Evolutionary conservation across 2,113 vertebrate genomes (phyloP).

Genomic region (Piliocolobus tephrosceles): DNA sequence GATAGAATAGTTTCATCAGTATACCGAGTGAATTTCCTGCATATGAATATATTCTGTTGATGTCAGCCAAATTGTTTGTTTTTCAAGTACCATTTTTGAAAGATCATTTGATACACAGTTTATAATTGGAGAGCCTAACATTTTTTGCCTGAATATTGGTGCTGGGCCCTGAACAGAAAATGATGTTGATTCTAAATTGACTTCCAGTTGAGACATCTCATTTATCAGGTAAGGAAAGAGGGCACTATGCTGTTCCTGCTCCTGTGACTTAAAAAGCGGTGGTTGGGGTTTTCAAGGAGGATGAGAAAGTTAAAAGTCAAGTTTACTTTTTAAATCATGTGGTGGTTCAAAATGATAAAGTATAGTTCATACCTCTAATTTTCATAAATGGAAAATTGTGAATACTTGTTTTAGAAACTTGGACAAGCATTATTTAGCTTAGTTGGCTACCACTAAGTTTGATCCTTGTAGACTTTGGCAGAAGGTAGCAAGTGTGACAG

Average conservation of each 20-base stretch:
- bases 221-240: not conserved
- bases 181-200: not conserved
- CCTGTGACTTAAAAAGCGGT: not conserved
- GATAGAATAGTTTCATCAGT: not conserved
- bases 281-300: not conserved
- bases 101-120: not conserved
- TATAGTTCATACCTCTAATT: conserved; percentile 60
- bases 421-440: conserved; percentile 66
- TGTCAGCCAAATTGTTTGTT: not conserved
- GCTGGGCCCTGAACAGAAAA: not conserved
- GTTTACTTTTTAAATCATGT: conserved; percentile 45
- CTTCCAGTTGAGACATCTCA: not conserved
- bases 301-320: conserved; percentile 11
- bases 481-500: conserved; percentile 51
- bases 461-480: conserved; percentile 71
- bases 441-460: conserved; percentile 50
- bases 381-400: conserved; percentile 71
- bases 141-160: not conserved
- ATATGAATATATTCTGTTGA: not conserved
- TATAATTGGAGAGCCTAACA: not conserved
- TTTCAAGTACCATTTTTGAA: not conserved
- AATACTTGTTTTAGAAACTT: conserved; percentile 77
- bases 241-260: not conserved
- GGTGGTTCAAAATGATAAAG: conserved; percentile 38
- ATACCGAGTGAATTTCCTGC: not conserved